Conservation (phyloP, 2,797 vertebrate genomes). For the Xenopus petersii region DNA sequence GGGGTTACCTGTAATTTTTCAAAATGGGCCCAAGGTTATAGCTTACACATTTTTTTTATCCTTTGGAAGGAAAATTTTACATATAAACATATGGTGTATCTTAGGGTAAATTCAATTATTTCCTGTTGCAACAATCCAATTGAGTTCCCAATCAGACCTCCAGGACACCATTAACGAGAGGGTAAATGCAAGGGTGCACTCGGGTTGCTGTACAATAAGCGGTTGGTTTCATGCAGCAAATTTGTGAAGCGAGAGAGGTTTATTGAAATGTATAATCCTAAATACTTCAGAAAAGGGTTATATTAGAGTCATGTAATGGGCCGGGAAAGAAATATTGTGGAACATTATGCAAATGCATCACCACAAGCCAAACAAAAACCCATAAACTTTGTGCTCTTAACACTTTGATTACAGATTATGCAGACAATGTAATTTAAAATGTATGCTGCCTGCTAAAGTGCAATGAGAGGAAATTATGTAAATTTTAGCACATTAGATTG, state of each 20-base stretch:
- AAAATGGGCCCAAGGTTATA: no score
- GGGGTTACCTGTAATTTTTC: no score
- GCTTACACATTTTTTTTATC: no score
- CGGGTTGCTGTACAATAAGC: neutral
- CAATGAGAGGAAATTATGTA: constrained; percentile 59
- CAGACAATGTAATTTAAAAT: constrained; percentile 68
- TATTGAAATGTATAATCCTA: constrained; percentile 13
- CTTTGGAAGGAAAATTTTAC: no score
- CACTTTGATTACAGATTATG: constrained; percentile 65
- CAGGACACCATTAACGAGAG: neutral
- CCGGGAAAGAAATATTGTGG: constrained; percentile 10
- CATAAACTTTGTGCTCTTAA: constrained; percentile 64
- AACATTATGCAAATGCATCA: constrained; percentile 59
- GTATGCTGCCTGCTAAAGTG: constrained; percentile 54
- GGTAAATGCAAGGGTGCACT: constrained; percentile 1
- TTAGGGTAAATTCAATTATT: neutral
- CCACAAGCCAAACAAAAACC: constrained; percentile 56
- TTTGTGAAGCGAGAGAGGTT: neutral
- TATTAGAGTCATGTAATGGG: constrained; percentile 49
- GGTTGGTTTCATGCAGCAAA: neutral
- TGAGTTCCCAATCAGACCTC: neutral
- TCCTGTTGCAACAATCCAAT: neutral
- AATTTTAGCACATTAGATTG: constrained; percentile 61
- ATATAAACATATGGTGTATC: no score
- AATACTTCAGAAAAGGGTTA: constrained; percentile 33